Conservation (phyloP, 2,113 vertebrate genomes). For the Caracal caracal region DNA sequence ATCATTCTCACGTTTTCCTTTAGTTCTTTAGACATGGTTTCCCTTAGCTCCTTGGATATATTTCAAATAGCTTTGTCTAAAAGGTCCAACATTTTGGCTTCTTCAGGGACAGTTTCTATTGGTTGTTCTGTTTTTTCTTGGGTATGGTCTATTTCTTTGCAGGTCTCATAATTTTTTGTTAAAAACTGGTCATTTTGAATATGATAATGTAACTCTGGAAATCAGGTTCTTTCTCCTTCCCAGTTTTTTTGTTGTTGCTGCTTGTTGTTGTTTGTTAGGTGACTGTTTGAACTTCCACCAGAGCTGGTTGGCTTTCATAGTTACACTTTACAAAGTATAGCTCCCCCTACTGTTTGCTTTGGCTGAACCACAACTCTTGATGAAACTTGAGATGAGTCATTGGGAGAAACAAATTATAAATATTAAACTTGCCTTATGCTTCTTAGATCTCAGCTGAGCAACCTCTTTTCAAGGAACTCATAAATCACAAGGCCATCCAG, state of each 20-base stretch:
- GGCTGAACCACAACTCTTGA: constrained; percentile 33
- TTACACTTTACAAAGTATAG: constrained; percentile 28
- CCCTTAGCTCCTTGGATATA: constrained; percentile 31
- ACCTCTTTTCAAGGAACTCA: constrained; percentile 58
- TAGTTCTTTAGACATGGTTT: neutral
- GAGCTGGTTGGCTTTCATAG: neutral
- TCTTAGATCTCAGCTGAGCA: constrained; percentile 61
- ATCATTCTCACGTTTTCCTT: neutral
- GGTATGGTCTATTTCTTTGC: constrained; percentile 37
- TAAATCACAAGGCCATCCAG: neutral
- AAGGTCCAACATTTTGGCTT: neutral
- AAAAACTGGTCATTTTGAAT: constrained; percentile 29
- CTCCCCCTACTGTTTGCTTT: constrained; percentile 70
- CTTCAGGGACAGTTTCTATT: neutral
- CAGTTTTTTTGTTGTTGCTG: neutral
- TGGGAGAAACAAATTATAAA: constrained; percentile 47
- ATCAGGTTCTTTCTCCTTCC: neutral
- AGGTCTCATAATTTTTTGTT: constrained; percentile 7
- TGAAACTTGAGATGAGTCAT: constrained; percentile 46
- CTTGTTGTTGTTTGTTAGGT: neutral
- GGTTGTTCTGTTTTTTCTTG: neutral
- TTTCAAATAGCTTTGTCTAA: constrained; percentile 19
- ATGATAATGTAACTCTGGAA: neutral
- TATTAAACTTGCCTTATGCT: constrained; percentile 69
- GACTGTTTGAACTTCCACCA: constrained; percentile 41